Evolutionary conservation across 2,113 vertebrate species (phyloP), one percentile per base, ranked within the genome.

Genomic region (Todiramphus chloris): DNA sequence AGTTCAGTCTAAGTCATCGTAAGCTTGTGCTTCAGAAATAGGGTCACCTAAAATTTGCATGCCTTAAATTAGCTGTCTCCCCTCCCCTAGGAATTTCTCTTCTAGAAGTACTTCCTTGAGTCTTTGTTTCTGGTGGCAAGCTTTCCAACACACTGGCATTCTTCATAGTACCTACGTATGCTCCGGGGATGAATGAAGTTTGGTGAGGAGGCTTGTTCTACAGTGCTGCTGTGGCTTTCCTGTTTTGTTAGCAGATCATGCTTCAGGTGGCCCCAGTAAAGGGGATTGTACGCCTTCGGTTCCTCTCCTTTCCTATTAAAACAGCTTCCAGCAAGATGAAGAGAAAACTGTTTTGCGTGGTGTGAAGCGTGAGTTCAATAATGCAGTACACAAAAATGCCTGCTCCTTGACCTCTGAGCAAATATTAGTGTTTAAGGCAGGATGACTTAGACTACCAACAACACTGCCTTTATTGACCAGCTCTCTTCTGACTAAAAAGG

Each of bases 181-280:
- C 8, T 67, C 56, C 10, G 20, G 31, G 5, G 11, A 7, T 77
- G 55, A 72, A 37, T 30, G 9, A 43, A 59, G 46, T 69, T 1
- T 63, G 6, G 24, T 10, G 10, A 5, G 56, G 23, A 53, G 27
- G 28, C 6, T 8, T 43, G 8, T 60, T 78, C 23, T 64, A 5
- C 8, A n/a, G 18, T 2, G 14, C 51, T 83, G n/a, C 39, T 58
- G 30, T 35, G 7, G 5, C 23, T 83, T 75, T 8, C 37, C 10
- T 55, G 14, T 48, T 66, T 46, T n/a, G 44, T 55, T 69, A 69
- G 28, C n/a, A 24, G 0, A 2, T 5, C 0, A 0, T 8, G 3
- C 31, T 7, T 67, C 58, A 46, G 8, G 13, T 44, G 37, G 11
- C 18, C 18, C 7, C 58, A 35, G 51, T 24, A 72, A 94, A 79